Percentiles rank a stretch among this genome's conserved stretches.
These are phyloP conservation scores for Brachyistius frenatus DNA, from an alignment of 2,113 vertebrate species.

Conservation along the genomic window DNA sequence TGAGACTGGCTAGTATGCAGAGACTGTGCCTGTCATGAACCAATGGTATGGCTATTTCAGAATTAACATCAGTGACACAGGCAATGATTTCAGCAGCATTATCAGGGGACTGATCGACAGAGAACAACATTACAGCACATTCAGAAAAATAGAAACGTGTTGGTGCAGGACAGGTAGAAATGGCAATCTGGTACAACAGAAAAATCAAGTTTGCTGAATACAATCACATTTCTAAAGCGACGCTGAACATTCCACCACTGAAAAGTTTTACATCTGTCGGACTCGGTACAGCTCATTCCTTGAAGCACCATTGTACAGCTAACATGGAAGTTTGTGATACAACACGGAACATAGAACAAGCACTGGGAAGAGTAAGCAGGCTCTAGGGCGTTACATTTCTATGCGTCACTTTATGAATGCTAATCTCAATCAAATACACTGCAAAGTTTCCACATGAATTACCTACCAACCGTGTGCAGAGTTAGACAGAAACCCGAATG, in stretches of 20 bases:
- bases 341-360: slow-evolving; percentile 56
- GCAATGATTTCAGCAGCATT: slow-evolving; percentile 81
- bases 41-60: slow-evolving; percentile 58
- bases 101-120: slow-evolving; percentile 68
- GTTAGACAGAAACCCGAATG: slow-evolving; percentile 46
- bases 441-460: slow-evolving; percentile 64
- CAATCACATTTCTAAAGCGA: slow-evolving; percentile 78
- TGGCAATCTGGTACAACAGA: slow-evolving; percentile 58
- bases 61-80: slow-evolving; percentile 66
- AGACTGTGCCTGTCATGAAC: slow-evolving; percentile 43
- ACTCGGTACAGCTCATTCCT: slow-evolving; percentile 59
- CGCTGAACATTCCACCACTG: slow-evolving; percentile 74
- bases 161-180: slow-evolving; percentile 63
- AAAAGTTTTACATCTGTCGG: slow-evolving; percentile 56
- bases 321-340: slow-evolving; percentile 57
- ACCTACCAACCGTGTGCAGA: slow-evolving; percentile 55
- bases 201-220: slow-evolving; percentile 75
- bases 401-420: slow-evolving; percentile 69
- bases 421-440: slow-evolving; percentile 76
- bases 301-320: slow-evolving; percentile 72
- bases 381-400: slow-evolving; percentile 75
- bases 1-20: background rate
- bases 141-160: slow-evolving; percentile 69
- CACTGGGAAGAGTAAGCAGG: slow-evolving; percentile 63
- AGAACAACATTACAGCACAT: slow-evolving; percentile 74